Percentiles rank a stretch among this genome's conserved stretches.
Evolutionary conservation across 1,140 invertebrate species (phyloP).

Genomic region (Chironomus tepperi): DNA sequence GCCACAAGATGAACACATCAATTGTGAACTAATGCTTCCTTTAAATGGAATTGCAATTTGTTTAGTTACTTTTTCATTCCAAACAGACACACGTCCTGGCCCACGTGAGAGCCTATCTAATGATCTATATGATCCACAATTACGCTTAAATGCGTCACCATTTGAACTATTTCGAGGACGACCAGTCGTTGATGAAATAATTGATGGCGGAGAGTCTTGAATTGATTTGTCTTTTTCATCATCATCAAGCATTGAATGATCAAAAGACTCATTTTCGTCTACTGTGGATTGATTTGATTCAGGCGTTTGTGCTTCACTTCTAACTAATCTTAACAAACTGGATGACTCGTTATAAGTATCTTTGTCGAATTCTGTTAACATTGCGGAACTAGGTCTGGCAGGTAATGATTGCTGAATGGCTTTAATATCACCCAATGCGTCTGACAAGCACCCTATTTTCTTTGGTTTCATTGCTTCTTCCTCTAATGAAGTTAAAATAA

Average conservation of each 20-base stretch:
- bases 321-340: constrained; percentile 34
- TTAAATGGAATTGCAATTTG: constrained; percentile 55
- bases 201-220: constrained; percentile 25
- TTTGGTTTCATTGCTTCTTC: constrained; percentile 58
- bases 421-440: constrained; percentile 46
- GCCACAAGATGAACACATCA: constrained; percentile 70
- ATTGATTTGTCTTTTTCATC: constrained; percentile 26
- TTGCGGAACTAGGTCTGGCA: constrained; percentile 37
- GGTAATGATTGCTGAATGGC: constrained; percentile 29
- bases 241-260: constrained; percentile 34
- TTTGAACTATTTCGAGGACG: constrained; percentile 7
- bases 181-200: constrained; percentile 24
- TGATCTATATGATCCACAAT: constrained; percentile 37
- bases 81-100: constrained; percentile 37
- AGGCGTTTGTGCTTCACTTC: constrained; percentile 39
- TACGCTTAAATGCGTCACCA: constrained; percentile 32
- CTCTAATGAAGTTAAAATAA: constrained; percentile 75
- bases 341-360: constrained; percentile 38
- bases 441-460: constrained; percentile 55
- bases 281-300: constrained; percentile 38
- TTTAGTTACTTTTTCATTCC: constrained; percentile 40
- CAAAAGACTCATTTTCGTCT: constrained; percentile 27
- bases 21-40: constrained; percentile 75
- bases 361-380: constrained; percentile 38
- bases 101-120: constrained; percentile 40